These are phyloP conservation scores for Corythoichthys haematopterus DNA, from an alignment of 2,113 vertebrate species.

Conservation along the genomic window DNA sequence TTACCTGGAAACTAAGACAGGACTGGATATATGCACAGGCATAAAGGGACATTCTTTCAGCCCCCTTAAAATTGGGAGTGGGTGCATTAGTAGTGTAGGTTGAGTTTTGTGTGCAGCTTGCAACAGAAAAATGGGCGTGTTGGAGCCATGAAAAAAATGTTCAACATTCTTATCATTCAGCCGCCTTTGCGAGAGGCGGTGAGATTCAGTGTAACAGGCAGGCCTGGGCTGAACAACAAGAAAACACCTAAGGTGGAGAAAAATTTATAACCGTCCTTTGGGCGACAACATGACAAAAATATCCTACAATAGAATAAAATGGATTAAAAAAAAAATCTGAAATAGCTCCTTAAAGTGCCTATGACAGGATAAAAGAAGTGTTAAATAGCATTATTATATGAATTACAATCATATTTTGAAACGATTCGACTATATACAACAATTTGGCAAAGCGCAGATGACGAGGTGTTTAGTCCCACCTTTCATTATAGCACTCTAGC, in stretches of 20 bases:
- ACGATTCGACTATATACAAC: too few relatives aligned
- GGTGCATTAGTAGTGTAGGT: slow-evolving; percentile 6
- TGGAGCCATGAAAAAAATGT: slow-evolving; percentile 53
- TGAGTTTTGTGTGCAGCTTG: slow-evolving; percentile 2
- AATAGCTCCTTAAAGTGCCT: neutral
- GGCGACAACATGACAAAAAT: neutral
- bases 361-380: too few relatives aligned
- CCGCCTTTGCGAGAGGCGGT: slow-evolving; percentile 37
- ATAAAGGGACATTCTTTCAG: neutral
- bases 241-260: slow-evolving; percentile 14
- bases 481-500: too few relatives aligned
- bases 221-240: slow-evolving; percentile 63
- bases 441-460: too few relatives aligned
- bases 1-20: slow-evolving; percentile 48
- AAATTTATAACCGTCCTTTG: neutral
- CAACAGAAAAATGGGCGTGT: slow-evolving; percentile 42
- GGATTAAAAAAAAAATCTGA: too few relatives aligned
- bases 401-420: too few relatives aligned
- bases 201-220: slow-evolving; percentile 38
- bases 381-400: too few relatives aligned
- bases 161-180: slow-evolving; percentile 73
- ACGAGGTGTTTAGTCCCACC: too few relatives aligned
- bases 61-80: neutral
- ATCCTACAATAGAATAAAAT: too few relatives aligned
- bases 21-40: slow-evolving; percentile 26